Evolutionary conservation across 2,797 vertebrate species (phyloP).

Genomic region (Tarsius wallacei): DNA sequence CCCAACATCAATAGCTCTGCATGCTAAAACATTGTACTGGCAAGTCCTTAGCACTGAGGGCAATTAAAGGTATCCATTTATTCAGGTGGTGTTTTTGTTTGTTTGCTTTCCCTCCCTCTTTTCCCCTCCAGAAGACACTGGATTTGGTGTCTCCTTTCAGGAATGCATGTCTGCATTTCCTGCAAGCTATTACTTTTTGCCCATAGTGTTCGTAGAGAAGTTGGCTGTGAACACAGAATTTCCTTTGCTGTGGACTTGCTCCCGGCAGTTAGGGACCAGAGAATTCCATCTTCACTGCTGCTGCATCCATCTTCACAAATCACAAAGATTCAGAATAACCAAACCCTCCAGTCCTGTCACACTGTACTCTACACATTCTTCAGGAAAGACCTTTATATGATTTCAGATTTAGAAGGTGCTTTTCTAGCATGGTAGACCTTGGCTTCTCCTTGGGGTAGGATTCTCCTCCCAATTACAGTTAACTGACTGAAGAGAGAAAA

Average conservation of each 20-base stretch:
- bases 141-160: neutral
- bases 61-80: neutral
- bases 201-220: neutral
- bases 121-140: neutral
- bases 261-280: neutral
- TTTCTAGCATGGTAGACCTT: neutral
- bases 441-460: neutral
- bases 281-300: neutral
- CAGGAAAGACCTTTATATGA: neutral
- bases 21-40: neutral
- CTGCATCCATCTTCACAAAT: neutral
- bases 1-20: fast-evolving
- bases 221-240: neutral
- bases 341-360: neutral
- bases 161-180: neutral
- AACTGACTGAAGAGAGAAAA: neutral
- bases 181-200: neutral
- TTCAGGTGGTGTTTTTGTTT: neutral
- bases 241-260: neutral
- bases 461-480: neutral
- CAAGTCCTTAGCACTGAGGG: neutral
- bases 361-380: neutral
- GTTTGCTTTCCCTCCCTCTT: neutral
- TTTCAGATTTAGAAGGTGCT: neutral
- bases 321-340: neutral